Base-by-base conservation (phyloP, 2,113 vertebrate species). In the Atractosteus spatula region DNA sequence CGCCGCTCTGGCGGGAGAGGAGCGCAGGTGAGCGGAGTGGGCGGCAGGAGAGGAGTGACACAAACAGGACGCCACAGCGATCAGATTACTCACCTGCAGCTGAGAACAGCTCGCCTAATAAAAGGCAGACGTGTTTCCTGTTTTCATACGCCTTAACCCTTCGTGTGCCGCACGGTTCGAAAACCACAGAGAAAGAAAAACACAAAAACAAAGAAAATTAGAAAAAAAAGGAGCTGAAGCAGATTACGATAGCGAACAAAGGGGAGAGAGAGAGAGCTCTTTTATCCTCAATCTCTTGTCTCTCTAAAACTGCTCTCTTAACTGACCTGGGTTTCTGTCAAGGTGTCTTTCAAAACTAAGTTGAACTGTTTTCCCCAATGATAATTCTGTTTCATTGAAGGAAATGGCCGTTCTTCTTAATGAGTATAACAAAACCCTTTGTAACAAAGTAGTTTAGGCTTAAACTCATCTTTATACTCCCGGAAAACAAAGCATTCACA, bases 21-120 rank as follows among this genome's bases (percentile, higher is more conserved):
- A 56, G 4, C 6, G 70, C 80, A 80, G 78, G 78, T 79, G 78
- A 80, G 45, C 29, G 17, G 68, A 80, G 65, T 70, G 66, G 74
- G 76, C 47, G 55, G 66, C 44, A 55, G 66, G 70, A 16, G 55
- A 16, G 66, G 56, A 55, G 66, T 59, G 63, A 63, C 55, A 66
- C 76, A 75, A 74, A 71, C 75, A 79, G 76, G 74, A 76, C 72
- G 75, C 76, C 77, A 57, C 81, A 79, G 70, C 75, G 72, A 78
- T 82, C 74, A 80, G 80, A 82, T 80, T 76, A 44, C 29, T 69
- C 72, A 71, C 78, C 78, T 74, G 63, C 69, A 74, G 80, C 76
- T 70, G 71, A 43, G 69, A 64, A 56, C 57, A 62, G 70, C 66
- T 12, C 17, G 65, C 70, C 80, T 74, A 82, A 82, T 82, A 79